Percentiles rank a stretch among this genome's conserved stretches.
These are phyloP conservation scores for Drosophila oshimai DNA, from an alignment of 1,140 invertebrate genomes.

Conservation along the genomic window DNA sequence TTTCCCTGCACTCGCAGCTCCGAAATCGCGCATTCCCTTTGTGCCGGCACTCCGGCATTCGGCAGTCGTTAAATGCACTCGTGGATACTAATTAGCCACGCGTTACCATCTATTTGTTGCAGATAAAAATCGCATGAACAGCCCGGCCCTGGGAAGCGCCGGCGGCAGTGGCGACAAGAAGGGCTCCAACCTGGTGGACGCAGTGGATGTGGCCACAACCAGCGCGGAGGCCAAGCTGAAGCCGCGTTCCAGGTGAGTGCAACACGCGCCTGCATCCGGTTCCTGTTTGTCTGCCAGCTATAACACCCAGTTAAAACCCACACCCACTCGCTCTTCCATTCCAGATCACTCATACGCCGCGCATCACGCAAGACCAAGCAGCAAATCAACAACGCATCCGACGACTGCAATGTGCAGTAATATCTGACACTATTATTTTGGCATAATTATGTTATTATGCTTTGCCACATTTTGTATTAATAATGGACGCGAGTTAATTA, in stretches of 20 bases:
- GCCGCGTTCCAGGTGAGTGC: conserved; percentile 69
- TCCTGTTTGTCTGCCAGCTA: not conserved
- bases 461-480: conserved; percentile 24
- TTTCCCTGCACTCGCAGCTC: conserved; percentile 28
- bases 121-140: conserved; percentile 80
- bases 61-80: conserved; percentile 5
- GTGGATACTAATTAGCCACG: conserved; percentile 17
- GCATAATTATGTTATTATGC: conserved; percentile 32
- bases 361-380: conserved; percentile 91
- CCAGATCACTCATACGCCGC: conserved; percentile 89
- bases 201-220: conserved; percentile 69
- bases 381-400: conserved; percentile 88
- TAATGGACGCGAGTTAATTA: conserved; percentile 26
- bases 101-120: conserved; percentile 22
- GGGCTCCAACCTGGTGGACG: conserved; percentile 56
- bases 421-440: conserved; percentile 22
- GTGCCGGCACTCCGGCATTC: not conserved
- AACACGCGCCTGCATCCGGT: conserved; percentile 2
- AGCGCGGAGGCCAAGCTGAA: conserved; percentile 75
- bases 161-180: conserved; percentile 65
- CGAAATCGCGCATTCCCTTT: conserved; percentile 27
- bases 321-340: conserved; percentile 8
- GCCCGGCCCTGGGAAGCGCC: conserved; percentile 58
- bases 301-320: too few relatives aligned
- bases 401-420: conserved; percentile 90